phyloP scores from a whole-genome alignment of 2,888 invertebrate species.

The Calameuta filiformis region DNA sequence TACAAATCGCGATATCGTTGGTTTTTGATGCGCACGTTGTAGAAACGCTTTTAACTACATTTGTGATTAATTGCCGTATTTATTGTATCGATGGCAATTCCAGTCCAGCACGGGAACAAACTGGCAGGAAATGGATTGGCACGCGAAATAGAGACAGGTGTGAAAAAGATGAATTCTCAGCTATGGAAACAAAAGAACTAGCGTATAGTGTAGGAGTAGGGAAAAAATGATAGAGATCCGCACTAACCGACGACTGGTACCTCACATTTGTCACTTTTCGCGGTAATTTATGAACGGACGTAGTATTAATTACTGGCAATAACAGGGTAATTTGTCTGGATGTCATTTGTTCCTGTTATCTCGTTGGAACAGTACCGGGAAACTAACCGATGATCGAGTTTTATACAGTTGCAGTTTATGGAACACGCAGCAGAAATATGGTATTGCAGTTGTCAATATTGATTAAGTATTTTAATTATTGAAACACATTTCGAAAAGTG shows the following conservation, averaged over 20 bases:
- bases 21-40: background rate
- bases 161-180: background rate
- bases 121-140: background rate
- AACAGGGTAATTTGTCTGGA: background rate
- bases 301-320: background rate
- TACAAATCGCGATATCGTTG: background rate
- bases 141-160: background rate
- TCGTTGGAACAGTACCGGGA: background rate
- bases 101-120: background rate
- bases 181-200: background rate
- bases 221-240: background rate
- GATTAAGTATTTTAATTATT: background rate
- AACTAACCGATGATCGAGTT: background rate
- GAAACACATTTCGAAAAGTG: background rate
- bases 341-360: background rate
- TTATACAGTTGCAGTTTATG: background rate
- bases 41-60: background rate
- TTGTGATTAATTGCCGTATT: background rate
- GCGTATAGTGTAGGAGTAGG: background rate
- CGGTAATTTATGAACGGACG: background rate
- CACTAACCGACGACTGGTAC: background rate
- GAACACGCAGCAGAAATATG: background rate
- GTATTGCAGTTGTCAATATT: background rate
- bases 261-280: background rate
- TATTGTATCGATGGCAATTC: background rate